These are phyloP conservation scores for Erpornis zantholeuca DNA, from an alignment of 2,113 vertebrate genomes.

Conservation along the genomic window DNA sequence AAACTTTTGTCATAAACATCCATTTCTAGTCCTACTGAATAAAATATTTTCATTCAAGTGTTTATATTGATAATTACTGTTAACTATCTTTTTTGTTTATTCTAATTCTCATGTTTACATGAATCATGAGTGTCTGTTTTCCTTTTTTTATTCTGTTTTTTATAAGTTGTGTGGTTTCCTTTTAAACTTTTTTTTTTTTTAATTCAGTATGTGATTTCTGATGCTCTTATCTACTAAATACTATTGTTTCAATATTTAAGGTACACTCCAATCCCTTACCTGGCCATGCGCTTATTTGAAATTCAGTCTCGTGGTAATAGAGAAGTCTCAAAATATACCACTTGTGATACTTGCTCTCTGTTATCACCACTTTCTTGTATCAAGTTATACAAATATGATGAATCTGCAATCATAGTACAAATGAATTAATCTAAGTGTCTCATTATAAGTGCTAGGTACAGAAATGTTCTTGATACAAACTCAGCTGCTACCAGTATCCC, in stretches of 20 bases:
- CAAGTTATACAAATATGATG: not conserved
- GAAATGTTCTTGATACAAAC: not conserved
- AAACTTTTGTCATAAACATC: not conserved
- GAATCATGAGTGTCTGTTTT: not conserved
- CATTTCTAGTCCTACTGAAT: not conserved
- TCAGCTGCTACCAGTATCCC: not conserved
- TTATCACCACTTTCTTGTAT: not conserved
- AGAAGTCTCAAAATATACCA: not conserved
- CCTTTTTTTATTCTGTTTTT: not conserved
- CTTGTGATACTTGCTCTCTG: not conserved
- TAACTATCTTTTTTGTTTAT: not conserved
- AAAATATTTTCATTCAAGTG: not conserved
- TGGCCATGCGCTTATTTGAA: not conserved
- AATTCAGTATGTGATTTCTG: not conserved
- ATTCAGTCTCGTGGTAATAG: not conserved
- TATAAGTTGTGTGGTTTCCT: fast-evolving
- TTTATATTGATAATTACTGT: not conserved
- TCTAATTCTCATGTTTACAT: not conserved
- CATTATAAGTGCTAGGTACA: not conserved
- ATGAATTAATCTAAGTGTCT: not conserved
- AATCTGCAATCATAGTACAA: not conserved
- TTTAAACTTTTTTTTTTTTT: not conserved
- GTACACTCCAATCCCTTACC: not conserved
- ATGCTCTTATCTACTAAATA: not conserved
- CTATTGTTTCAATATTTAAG: not conserved